Evolutionary conservation across 2,113 vertebrate genomes (phyloP), one percentile per base, ranked within the genome.

Genomic region (Lontra canadensis): DNA sequence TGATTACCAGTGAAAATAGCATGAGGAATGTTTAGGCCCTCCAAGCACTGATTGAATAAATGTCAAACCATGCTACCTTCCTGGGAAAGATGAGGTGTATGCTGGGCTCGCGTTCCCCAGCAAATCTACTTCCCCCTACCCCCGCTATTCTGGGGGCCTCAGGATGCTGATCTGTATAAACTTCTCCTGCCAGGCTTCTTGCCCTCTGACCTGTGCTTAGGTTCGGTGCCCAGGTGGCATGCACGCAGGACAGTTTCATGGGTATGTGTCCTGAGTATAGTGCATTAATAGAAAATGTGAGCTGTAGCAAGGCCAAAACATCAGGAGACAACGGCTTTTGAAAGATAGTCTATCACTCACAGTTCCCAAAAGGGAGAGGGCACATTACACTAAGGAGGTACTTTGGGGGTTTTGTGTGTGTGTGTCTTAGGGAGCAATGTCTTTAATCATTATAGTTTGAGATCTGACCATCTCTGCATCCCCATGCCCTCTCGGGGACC

Each of bases 381-480:
- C 34, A 36, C 12, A 61, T 15, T 14, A 59, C 25, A 44, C 23
- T 18, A 49, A 25, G 15, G 69, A 14, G 20, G 2, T 47, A 9
- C 67, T 47, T 76, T 29, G 14, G 73, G 25, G 12, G 9, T 36
- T 69, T 69, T 36, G 1, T 69, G n/a, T 71, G n/a, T 36, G n/a
- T 36, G n/a, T 3, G 7, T 7, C 47, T 31, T 47, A 42, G 78
- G 69, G 13, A 79, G 6, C n/a, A 92, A 31, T 39, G 29, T 73
- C 57, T 98, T 96, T 94, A 97, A 95, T 98, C 85, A 98, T 96
- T 98, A 97, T 96, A 98, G 12, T 42, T 42, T 18, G 42, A 78
- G 29, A 23, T 47, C 17, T 59, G 79, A n/a, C 44, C 34, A 39
- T 10, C 52, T 76, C 92, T 84, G 57, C 15, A 67, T 21, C 2